Evolutionary conservation across 2,113 vertebrate genomes (phyloP).

Genomic region (Tetrax tetrax): DNA sequence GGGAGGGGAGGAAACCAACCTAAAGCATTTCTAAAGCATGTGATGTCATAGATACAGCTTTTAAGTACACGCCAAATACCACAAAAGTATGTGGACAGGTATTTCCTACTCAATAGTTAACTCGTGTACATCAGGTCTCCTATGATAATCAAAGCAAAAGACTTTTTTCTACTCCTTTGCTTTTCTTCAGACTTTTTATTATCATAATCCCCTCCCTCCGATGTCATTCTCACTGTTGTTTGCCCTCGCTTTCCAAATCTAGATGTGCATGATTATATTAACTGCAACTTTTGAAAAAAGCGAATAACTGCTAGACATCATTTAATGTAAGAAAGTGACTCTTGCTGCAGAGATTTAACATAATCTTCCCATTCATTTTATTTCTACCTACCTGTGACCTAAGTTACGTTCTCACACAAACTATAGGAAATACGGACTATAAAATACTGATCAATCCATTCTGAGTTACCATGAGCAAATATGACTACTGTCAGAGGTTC

Average conservation of each 20-base stretch:
- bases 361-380: background rate
- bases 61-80: constrained; percentile 15
- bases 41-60: background rate
- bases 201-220: too few species aligned
- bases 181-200: background rate
- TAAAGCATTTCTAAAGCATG: background rate
- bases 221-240: background rate
- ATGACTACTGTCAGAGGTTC: background rate
- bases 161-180: background rate
- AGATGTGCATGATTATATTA: background rate
- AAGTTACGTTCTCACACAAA: background rate
- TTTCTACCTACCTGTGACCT: background rate
- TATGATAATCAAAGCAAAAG: background rate
- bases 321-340: background rate
- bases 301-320: background rate
- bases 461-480: background rate
- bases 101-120: background rate
- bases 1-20: background rate
- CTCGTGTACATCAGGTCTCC: background rate
- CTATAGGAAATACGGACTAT: background rate
- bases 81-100: background rate
- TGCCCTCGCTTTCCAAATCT: background rate
- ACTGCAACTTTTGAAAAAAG: background rate
- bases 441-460: background rate
- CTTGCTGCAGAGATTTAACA: background rate